Evolutionary conservation across 92 coral and sea anemone species (phyloP), one percentile per base, ranked within the genome.

Genomic region (Pocillopora meandrina): DNA sequence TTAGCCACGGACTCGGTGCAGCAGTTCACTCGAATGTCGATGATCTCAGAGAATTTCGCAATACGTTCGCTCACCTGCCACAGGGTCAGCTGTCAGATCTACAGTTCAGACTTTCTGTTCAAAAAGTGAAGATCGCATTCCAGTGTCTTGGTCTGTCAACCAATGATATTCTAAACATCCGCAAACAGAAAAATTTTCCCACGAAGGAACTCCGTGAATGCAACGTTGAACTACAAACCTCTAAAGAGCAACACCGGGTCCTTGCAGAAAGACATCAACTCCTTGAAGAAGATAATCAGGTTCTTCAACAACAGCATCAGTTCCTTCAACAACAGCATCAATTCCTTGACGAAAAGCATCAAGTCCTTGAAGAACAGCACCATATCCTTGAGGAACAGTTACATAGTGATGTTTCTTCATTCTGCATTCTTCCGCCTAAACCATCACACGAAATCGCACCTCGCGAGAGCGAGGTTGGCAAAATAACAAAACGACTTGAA

Each of bases 381-480:
- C 65, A 62, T 5, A 21, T 62, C 21, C 65, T 62, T 62, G 65
- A 62, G n/a, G 20, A 3, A 19, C 65, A 26, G 26, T 26, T 26
- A 0, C 26, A 26, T 26, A 26, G 1, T 26, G 26, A 26, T 26
- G 26, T 26, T 1, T 15, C 65, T 9, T 62, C 65, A 62, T 62
- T 62, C n/a, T 62, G 65, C 65, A 62, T 62, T 62, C 65, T 62
- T 62, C 65, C 65, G 10, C 65, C 65, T 62, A 62, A 62, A 62
- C 65, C 65, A 19, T 62, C 65, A 9, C 65, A 62, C 65, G 65
- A 62, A 17, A 10, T 62, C 65, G 65, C 21, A 62, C 5, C 65
- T 62, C 65, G 65, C 21, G 65, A 62, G n/a, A 16, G 65, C 65
- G 65, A 62, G 65, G 65, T 62, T 17, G 65, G n/a, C 6, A 62